Evolutionary conservation across 2,888 invertebrate genomes (phyloP), one percentile per base, ranked within the genome.

Genomic region (Rhaphigaster nebulosa): DNA sequence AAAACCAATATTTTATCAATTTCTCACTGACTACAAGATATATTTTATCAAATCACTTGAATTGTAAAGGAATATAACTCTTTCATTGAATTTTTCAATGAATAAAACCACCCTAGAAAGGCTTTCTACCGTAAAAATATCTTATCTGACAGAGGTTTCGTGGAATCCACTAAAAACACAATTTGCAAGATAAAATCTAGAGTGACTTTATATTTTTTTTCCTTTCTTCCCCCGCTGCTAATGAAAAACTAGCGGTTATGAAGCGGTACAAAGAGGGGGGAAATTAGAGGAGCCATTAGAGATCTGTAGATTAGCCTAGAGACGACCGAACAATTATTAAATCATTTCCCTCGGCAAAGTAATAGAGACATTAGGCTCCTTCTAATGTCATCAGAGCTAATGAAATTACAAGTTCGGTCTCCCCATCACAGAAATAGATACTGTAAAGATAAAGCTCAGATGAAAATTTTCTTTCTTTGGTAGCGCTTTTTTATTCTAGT

Each of bases 311-410:
- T 84, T 84, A 84, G 84, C 5, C 38, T 26, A 50, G 84, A 84
- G 84, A 41, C 84, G 84, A 50, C 45, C 41, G 84, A 84, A 84
- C 84, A 84, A 84, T 84, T 84, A 84, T 84, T 84, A 84, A 84
- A 84, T 84, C 84, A 84, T 84, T 84, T 84, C 84, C 84, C 45
- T 84, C 70, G n/a, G 50, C 84, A 84, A 84, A 84, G 84, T 84
- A 84, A 84, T 84, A 84, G 84, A 84, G 84, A 84, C 84, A 84
- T 84, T 84, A 84, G 45, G n/a, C 13, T 84, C 84, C 84, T 84
- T 84, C 84, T 45, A 41, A 84, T 84, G 84, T 84, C 84, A 84
- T 84, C 84, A 84, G n/a, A 8, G 45, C 23, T 84, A 84, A 84
- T 84, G 84, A 84, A 84, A 84, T 84, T 84, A 84, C 84, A n/a